phyloP scores from a whole-genome alignment of 2,797 vertebrate species.

The Rhyacichthys aspro region DNA sequence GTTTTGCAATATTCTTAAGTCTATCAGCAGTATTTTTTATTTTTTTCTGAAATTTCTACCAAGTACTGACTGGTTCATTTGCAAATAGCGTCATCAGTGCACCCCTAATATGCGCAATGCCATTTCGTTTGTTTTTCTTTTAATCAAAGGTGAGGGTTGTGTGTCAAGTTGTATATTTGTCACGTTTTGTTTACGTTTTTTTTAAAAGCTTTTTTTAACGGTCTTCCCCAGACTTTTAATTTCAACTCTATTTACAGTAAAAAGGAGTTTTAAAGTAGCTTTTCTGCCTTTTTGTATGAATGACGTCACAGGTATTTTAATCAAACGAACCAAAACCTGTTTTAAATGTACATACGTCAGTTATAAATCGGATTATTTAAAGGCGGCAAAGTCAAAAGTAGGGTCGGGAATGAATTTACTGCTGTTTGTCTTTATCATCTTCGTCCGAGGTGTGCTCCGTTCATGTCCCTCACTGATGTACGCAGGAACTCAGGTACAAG shows the following conservation, averaged over 20 bases:
- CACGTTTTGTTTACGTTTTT: slow-evolving; percentile 71
- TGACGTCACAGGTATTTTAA: slow-evolving; percentile 65
- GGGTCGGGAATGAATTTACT: slow-evolving; percentile 26
- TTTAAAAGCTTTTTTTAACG: slow-evolving; percentile 42
- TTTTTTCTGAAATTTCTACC: not conserved
- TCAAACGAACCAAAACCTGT: slow-evolving; percentile 59
- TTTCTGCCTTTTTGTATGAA: slow-evolving; percentile 68
- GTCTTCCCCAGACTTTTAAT: slow-evolving; percentile 61
- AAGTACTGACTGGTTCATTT: not conserved
- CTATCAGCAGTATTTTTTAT: not conserved
- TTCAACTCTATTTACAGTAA: slow-evolving; percentile 71
- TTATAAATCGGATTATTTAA: slow-evolving; percentile 39
- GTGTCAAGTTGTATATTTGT: slow-evolving; percentile 63
- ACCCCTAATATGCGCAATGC: slow-evolving; percentile 64
- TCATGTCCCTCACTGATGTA: slow-evolving; percentile 51
- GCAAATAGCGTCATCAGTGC: slow-evolving; percentile 25
- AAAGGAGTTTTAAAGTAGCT: slow-evolving; percentile 52
- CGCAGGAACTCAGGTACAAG: slow-evolving; percentile 77
- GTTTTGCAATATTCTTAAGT: not conserved
- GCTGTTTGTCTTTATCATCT: slow-evolving; percentile 48
- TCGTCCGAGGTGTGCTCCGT: slow-evolving; percentile 22
- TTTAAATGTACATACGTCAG: slow-evolving; percentile 45
- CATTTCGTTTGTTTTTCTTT: too few species aligned
- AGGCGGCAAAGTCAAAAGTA: slow-evolving; percentile 34
- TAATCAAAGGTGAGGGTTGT: slow-evolving; percentile 73